Base-by-base conservation (phyloP, 2,888 invertebrate species). In the Timema cristinae region DNA sequence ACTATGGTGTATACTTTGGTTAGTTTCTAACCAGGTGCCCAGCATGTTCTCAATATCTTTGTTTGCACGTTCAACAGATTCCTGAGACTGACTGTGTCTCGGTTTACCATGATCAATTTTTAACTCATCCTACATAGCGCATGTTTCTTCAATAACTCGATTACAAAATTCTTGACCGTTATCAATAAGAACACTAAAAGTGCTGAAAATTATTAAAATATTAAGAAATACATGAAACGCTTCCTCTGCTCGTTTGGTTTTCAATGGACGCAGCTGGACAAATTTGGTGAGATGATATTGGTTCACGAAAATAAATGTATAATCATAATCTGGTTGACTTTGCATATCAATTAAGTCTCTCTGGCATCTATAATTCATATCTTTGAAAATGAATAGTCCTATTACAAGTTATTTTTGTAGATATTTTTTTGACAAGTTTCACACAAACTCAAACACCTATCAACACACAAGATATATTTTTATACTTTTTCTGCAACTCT, bases 41-140 rank as follows among this genome's bases (percentile, higher is more conserved):
- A 32, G 32, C 32, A 32, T 32, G 32, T 66, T 71, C 67, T 71
- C 48, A 67, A 71, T 67, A 16, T 51, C 52, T 50, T 47, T 32
- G 67, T 67, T 67, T 9, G 79, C 78, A 61, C 80, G 74, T 75
- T 81, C 79, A 49, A 81, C 79, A 69, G 76, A 77, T 6, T 80
- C 79, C 75, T 81, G 81, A 59, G 59, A 68, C 63, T 76, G 76
- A 67, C 74, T 75, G 69, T 81, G 80, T 54, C 80, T 73, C 16
- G 79, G 79, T 76, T 81, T 79, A 15, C 80, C 79, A 73, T 81
- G 79, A 15, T 81, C 78, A 66, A 81, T 79, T 78, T 81, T 81
- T n/a, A 78, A 51, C 69, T 77, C 79, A n/a, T 77, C 74, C 80
- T 81, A 81, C 56, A 61, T 71, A 78, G 75, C 32, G 9, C 56